Conservation (phyloP, 2,888 invertebrate genomes). For the Odontocolon sp. region DNA sequence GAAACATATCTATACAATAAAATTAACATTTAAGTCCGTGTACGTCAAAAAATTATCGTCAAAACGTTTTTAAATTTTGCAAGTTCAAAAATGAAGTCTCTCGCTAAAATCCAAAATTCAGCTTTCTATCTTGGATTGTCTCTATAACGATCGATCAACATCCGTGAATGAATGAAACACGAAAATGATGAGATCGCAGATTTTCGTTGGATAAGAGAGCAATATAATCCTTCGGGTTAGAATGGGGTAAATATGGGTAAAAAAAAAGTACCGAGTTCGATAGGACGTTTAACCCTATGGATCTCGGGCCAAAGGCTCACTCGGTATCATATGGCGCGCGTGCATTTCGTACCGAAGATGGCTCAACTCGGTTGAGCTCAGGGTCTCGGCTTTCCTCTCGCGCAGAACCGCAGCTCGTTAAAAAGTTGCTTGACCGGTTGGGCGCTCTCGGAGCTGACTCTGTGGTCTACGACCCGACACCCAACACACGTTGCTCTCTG, state of each 20-base stretch:
- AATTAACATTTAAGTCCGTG: no score
- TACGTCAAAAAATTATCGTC: no score
- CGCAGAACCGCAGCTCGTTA: slow-evolving; percentile 77
- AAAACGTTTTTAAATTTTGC: no score
- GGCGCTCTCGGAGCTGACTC: slow-evolving; percentile 76
- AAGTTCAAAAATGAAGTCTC: no score
- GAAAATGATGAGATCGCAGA: slow-evolving; percentile 17
- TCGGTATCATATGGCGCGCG: slow-evolving; percentile 75
- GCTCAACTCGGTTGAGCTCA: slow-evolving; percentile 75
- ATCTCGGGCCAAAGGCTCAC: slow-evolving; percentile 58
- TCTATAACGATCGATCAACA: no score
- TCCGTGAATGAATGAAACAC: slow-evolving; percentile 6
- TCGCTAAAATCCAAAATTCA: no score
- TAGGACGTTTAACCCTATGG: slow-evolving; percentile 60
- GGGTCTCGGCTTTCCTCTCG: slow-evolving; percentile 73
- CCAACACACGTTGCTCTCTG: slow-evolving; percentile 70
- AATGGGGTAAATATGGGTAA: slow-evolving; percentile 33
- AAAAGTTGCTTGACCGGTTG: slow-evolving; percentile 81
- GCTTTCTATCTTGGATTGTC: no score
- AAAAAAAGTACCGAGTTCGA: slow-evolving; percentile 8
- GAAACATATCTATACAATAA: no score
- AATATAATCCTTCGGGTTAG: slow-evolving; percentile 25
- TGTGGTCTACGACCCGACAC: slow-evolving; percentile 80
- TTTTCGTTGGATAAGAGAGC: slow-evolving; percentile 6
- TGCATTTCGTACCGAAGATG: slow-evolving; percentile 78